Conservation (phyloP, 1,140 invertebrate genomes). For the Macrocentrus cingulum region DNA sequence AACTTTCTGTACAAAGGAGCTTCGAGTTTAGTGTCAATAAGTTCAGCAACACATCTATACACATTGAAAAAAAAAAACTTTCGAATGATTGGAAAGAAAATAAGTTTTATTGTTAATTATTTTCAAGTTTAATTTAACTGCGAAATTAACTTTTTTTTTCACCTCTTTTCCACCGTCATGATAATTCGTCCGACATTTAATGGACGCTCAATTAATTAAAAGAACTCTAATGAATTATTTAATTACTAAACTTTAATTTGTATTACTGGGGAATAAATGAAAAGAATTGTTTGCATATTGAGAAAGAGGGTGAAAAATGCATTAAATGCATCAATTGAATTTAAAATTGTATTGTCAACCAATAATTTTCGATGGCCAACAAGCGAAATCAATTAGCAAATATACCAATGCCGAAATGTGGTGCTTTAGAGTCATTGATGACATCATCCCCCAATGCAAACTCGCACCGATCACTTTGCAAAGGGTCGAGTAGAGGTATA, state of each 20-base stretch:
- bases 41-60: neutral
- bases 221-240: no score
- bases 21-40: slow-evolving; percentile 25
- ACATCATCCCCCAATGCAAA: no score
- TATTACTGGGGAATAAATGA: no score
- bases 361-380: slow-evolving; percentile 24
- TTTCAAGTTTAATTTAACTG: neutral
- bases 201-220: no score
- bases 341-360: slow-evolving; percentile 11
- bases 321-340: neutral
- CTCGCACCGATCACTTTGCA: no score
- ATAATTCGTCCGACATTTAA: no score
- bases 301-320: neutral
- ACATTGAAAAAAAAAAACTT: slow-evolving; percentile 5
- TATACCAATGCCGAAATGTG: slow-evolving; percentile 4
- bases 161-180: no score
- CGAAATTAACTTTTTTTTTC: no score
- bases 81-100: neutral
- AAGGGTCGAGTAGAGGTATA: no score
- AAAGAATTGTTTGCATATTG: neutral
- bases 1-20: slow-evolving; percentile 16
- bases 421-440: no score
- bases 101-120: neutral
- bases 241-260: no score
- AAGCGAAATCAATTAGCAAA: slow-evolving; percentile 20